These are phyloP conservation scores for Limenitis camilla DNA, from an alignment of 2,888 invertebrate species.

Conservation along the genomic window DNA sequence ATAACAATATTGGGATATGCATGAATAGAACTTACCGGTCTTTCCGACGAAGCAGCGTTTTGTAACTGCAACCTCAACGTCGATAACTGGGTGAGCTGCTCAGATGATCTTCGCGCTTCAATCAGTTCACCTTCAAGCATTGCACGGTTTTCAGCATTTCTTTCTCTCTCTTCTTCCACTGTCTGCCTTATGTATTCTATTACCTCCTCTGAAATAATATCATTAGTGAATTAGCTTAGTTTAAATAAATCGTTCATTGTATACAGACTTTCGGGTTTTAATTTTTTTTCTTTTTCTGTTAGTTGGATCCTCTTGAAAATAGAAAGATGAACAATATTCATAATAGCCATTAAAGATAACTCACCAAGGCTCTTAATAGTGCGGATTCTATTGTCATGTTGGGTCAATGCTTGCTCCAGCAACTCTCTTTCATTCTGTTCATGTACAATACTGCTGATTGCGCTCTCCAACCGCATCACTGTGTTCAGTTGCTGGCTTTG, in stretches of 20 bases:
- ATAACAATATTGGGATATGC: not conserved
- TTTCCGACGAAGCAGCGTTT: constrained; percentile 36
- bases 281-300: too few species aligned
- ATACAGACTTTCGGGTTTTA: too few species aligned
- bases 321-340: too few species aligned
- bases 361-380: constrained; percentile 53
- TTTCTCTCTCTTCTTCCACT: constrained; percentile 58
- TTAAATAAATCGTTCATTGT: too few species aligned
- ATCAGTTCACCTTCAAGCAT: constrained; percentile 49
- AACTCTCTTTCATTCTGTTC: constrained; percentile 64
- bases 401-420: constrained; percentile 59
- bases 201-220: constrained; percentile 48
- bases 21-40: constrained; percentile 41
- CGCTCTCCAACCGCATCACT: constrained; percentile 63
- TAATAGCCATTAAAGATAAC: not conserved
- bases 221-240: not conserved
- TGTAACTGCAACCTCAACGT: constrained; percentile 51
- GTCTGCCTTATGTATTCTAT: constrained; percentile 55
- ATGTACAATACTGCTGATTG: constrained; percentile 62
- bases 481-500: constrained; percentile 68
- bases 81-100: constrained; percentile 50
- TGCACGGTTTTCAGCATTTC: constrained; percentile 53
- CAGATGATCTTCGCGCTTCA: constrained; percentile 53
- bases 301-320: too few species aligned
- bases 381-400: constrained; percentile 57